Evolutionary conservation across 2,113 vertebrate species (phyloP).

Genomic region (Macquaria ambigua): DNA sequence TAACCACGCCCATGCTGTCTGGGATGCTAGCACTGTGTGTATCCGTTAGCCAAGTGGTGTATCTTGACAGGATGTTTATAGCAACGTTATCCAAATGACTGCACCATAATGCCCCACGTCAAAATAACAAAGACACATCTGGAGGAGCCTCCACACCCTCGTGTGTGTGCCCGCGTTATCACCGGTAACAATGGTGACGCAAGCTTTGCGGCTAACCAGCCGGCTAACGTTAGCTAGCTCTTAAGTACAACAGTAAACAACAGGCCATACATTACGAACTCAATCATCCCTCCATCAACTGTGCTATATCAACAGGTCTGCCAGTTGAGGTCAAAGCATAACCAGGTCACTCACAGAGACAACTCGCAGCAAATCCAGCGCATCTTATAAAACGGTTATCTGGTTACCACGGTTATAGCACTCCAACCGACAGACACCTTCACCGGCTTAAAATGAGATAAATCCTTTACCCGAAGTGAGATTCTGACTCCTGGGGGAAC

Average conservation of each 20-base stretch:
- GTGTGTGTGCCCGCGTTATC: constrained; percentile 20
- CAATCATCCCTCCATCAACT: neutral
- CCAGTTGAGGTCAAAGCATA: neutral
- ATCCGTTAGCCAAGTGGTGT: constrained; percentile 1
- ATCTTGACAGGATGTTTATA: neutral
- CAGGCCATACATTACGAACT: neutral
- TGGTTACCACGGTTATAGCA: constrained; percentile 27
- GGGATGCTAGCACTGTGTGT: constrained; percentile 30
- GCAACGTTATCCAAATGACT: neutral
- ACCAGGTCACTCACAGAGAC: constrained; percentile 27
- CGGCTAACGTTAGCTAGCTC: constrained; percentile 64
- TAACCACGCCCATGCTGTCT: constrained; percentile 76
- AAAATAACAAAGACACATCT: constrained; percentile 42
- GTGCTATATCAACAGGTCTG: constrained; percentile 35
- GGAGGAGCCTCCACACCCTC: constrained; percentile 60
- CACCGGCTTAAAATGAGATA: constrained; percentile 36
- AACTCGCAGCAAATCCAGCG: constrained; percentile 36
- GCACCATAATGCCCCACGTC: neutral
- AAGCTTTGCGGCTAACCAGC: constrained; percentile 75
- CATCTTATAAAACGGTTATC: constrained; percentile 45
- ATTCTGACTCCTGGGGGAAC: constrained; percentile 62
- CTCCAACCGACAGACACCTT: constrained; percentile 34
- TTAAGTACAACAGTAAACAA: constrained; percentile 57
- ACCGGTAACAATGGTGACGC: constrained; percentile 82
- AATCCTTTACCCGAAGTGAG: constrained; percentile 78